These are phyloP conservation scores for Notothenia coriiceps DNA, from an alignment of 2,113 vertebrate genomes.

Conservation along the genomic window DNA sequence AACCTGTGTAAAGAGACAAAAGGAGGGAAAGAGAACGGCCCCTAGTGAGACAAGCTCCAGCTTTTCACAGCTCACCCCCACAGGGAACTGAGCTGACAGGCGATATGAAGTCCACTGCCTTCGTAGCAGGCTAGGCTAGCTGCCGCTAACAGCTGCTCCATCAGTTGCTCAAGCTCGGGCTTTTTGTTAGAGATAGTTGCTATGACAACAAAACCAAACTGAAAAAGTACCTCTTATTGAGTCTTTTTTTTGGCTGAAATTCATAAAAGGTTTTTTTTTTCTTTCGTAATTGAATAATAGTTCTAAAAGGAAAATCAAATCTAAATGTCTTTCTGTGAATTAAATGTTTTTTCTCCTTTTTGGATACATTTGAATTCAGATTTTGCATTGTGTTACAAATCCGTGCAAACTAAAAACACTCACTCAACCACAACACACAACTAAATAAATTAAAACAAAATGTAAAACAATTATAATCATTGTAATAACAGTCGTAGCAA, in stretches of 20 bases:
- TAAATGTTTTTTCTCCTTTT: not conserved
- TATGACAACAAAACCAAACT: constrained; percentile 19
- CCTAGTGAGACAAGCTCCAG: constrained; percentile 61
- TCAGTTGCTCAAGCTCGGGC: constrained; percentile 8
- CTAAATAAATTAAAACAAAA: no score
- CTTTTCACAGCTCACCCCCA: constrained; percentile 60
- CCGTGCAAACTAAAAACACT: no score
- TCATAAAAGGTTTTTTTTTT: not conserved
- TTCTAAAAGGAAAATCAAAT: not conserved
- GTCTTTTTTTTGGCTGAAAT: not conserved
- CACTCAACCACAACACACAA: no score
- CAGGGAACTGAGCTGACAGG: constrained; percentile 53
- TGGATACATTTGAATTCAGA: no score
- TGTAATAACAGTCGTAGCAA: no score
- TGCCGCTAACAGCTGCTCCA: constrained; percentile 43
- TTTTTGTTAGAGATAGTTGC: constrained; percentile 25
- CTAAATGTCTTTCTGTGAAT: not conserved
- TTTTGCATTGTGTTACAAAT: no score
- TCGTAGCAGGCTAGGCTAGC: constrained; percentile 52
- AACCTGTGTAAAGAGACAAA: constrained; percentile 65
- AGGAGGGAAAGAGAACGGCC: constrained; percentile 40
- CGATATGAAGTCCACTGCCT: constrained; percentile 47
- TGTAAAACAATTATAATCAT: no score
- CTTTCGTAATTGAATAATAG: not conserved
- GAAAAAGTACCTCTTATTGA: not conserved